A percentile compares a stretch with the other conserved stretches of the same genome.
Evolutionary conservation across 2,888 invertebrate species (phyloP).

Genomic region (Hylaea fasciaria): DNA sequence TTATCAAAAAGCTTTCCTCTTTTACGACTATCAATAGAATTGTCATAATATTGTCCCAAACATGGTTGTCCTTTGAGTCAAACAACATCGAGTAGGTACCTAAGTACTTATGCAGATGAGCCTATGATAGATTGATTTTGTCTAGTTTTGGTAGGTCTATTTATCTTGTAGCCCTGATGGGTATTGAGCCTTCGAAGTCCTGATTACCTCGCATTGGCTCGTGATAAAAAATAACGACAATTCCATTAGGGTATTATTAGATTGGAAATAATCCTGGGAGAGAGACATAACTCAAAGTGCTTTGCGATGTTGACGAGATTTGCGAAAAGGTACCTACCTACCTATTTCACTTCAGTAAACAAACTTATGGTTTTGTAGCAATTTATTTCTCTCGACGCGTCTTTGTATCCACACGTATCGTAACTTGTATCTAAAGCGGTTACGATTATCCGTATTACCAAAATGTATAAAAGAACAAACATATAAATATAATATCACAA

Average conservation of each 20-base stretch:
- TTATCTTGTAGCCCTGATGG: conserved; percentile 1
- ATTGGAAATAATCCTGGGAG: conserved; percentile 19
- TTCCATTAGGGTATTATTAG: conserved; percentile 30
- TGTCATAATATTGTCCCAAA: neutral
- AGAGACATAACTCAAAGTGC: conserved; percentile 24
- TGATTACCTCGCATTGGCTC: conserved; percentile 47
- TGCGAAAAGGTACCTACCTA: neutral
- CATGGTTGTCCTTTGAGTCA: neutral
- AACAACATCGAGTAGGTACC: too few relatives aligned
- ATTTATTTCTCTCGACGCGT: too few relatives aligned
- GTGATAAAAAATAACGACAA: conserved; percentile 46
- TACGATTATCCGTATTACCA: too few relatives aligned
- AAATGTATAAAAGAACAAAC: too few relatives aligned
- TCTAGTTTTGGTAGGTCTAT: neutral
- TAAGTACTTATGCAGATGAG: too few relatives aligned
- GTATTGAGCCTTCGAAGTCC: conserved; percentile 18
- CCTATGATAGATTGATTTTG: neutral
- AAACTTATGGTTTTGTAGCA: too few relatives aligned
- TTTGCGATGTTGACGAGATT: conserved; percentile 10
- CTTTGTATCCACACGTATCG: too few relatives aligned
- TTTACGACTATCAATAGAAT: neutral
- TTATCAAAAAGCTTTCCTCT: too few relatives aligned
- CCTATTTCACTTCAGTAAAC: too few relatives aligned
- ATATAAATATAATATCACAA: too few relatives aligned
- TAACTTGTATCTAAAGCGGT: too few relatives aligned